Evolutionary conservation across 1,140 invertebrate species (phyloP).

Genomic region (Drosophila tsacasi): DNA sequence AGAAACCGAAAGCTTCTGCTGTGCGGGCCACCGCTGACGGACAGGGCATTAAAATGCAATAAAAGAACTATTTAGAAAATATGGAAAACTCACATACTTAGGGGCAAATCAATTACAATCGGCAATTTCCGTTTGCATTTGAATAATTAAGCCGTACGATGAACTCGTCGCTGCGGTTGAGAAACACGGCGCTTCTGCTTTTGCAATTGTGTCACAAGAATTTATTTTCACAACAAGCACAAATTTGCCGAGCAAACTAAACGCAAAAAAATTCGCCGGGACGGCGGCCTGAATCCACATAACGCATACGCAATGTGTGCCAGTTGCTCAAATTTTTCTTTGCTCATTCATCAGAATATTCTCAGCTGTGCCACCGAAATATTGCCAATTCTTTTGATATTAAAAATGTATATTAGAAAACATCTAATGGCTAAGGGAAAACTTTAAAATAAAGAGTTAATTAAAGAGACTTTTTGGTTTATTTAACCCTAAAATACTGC

Average conservation of each 20-base stretch:
- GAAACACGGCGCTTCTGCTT: slow-evolving; percentile 6
- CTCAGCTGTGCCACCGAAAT: slow-evolving; percentile 1
- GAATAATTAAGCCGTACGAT: slow-evolving; percentile 58
- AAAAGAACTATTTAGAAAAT: slow-evolving; percentile 27
- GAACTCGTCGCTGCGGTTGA: slow-evolving; percentile 23
- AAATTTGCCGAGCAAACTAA: slow-evolving; percentile 43
- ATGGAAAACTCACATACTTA: neutral
- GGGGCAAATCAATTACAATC: slow-evolving; percentile 37
- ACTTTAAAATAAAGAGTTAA: neutral
- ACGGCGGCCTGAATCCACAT: slow-evolving; percentile 36
- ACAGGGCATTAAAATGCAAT: slow-evolving; percentile 57
- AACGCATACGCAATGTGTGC: slow-evolving; percentile 71
- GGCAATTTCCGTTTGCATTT: slow-evolving; percentile 23
- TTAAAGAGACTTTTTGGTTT: neutral
- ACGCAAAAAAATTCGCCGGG: slow-evolving; percentile 29
- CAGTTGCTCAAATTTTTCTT: slow-evolving; percentile 32
- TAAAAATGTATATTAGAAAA: neutral
- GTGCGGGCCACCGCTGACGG: slow-evolving; percentile 1
- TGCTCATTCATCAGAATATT: slow-evolving; percentile 32
- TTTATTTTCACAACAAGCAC: slow-evolving; percentile 73
- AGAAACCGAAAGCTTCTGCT: slow-evolving; percentile 40
- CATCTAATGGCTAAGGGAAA: neutral
- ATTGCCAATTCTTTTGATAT: neutral
- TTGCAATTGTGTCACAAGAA: slow-evolving; percentile 71
- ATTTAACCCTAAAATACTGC: neutral